These are phyloP conservation scores for Scylla paramamosain DNA, from an alignment of 1,140 invertebrate species.

Conservation along the genomic window DNA sequence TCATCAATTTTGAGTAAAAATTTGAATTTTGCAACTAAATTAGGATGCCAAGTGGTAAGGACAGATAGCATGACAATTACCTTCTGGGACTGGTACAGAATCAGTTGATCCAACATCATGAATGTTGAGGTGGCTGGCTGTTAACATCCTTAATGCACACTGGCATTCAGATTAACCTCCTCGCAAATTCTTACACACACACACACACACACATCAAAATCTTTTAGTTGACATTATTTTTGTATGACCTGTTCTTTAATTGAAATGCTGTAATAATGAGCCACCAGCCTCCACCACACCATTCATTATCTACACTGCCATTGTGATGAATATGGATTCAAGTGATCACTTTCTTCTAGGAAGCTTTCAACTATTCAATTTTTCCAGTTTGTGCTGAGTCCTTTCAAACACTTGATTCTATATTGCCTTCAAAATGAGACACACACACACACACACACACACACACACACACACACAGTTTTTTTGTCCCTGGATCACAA, in stretches of 20 bases:
- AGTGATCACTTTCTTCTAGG: neutral
- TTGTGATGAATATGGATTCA: neutral
- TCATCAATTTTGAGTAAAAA: neutral
- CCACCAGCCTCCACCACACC: neutral
- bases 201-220: neutral
- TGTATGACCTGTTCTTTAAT: too few relatives aligned
- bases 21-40: neutral
- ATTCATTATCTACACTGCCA: neutral
- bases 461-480: too few relatives aligned
- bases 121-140: neutral
- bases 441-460: too few relatives aligned
- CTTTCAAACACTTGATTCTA: too few relatives aligned
- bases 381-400: too few relatives aligned
- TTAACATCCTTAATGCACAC: too few relatives aligned
- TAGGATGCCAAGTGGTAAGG: neutral
- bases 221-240: neutral
- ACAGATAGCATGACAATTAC: neutral
- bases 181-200: neutral
- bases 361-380: too few relatives aligned
- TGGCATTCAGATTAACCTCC: neutral
- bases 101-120: neutral
- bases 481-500: too few relatives aligned
- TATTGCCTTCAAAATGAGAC: too few relatives aligned
- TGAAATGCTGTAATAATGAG: neutral
- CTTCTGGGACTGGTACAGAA: neutral